These are phyloP conservation scores for Ophion obscuratus DNA, from an alignment of 2,888 invertebrate species.

Conservation along the genomic window DNA sequence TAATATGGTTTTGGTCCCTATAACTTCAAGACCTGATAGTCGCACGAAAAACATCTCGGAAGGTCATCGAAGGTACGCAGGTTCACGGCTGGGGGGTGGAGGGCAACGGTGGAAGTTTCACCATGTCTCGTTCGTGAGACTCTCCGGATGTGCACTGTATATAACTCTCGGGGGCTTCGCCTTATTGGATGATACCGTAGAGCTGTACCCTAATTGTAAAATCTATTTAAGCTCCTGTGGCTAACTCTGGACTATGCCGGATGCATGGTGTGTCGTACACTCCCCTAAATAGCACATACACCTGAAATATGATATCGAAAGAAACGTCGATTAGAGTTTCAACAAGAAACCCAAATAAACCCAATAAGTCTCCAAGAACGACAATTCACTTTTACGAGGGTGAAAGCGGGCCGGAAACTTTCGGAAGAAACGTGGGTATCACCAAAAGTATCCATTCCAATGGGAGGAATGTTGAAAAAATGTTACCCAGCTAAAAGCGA, in stretches of 20 bases:
- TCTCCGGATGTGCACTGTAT: slow-evolving; percentile 1
- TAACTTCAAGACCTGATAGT: background rate
- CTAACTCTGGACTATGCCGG: slow-evolving; percentile 37
- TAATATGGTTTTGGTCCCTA: background rate
- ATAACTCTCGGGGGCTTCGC: slow-evolving; percentile 74
- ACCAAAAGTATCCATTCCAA: background rate
- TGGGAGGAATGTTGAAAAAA: background rate
- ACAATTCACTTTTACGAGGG: background rate
- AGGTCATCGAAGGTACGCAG: background rate
- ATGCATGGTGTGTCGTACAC: slow-evolving; percentile 5
- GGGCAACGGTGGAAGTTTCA: slow-evolving; percentile 8
- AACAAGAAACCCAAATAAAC: background rate
- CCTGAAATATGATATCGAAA: slow-evolving; percentile 3
- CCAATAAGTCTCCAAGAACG: background rate
- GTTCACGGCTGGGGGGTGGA: background rate
- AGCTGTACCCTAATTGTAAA: slow-evolving; percentile 75
- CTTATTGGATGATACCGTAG: slow-evolving; percentile 80
- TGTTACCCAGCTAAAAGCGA: no score
- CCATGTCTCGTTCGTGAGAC: background rate
- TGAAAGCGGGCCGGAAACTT: background rate
- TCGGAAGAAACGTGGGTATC: background rate
- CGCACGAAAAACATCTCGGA: background rate
- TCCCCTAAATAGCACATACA: background rate
- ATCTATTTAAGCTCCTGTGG: slow-evolving; percentile 73
- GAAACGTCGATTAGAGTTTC: slow-evolving; percentile 8